Percentiles rank a stretch among this genome's conserved stretches.
Conservation (phyloP, 1,140 invertebrate species). For the Euura saliciscinereae region DNA sequence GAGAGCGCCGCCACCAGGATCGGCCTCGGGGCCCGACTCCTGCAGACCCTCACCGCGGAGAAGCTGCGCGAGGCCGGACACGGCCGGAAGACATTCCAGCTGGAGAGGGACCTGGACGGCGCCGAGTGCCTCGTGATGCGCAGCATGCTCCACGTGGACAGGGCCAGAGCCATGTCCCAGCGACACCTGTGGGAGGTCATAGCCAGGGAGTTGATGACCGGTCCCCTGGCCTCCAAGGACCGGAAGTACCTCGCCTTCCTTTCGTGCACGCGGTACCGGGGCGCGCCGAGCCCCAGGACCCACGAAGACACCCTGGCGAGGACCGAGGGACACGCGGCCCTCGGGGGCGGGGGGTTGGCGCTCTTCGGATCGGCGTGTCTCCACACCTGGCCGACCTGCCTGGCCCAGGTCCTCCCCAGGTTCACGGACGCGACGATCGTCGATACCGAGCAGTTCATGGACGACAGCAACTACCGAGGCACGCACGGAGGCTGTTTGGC, state of each 20-base stretch:
- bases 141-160: conserved; percentile 72
- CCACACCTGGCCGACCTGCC: conserved; percentile 83
- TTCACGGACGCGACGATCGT: conserved; percentile 68
- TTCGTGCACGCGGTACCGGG: conserved; percentile 82
- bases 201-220: conserved; percentile 78
- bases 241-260: conserved; percentile 90
- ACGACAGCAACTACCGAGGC: conserved; percentile 87
- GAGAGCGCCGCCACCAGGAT: conserved; percentile 80
- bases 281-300: conserved; percentile 62
- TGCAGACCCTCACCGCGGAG: conserved; percentile 88
- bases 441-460: conserved; percentile 76
- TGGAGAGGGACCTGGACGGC: conserved; percentile 70
- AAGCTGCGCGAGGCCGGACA: conserved; percentile 84
- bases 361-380: conserved; percentile 89
- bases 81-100: conserved; percentile 80
- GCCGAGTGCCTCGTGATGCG: conserved; percentile 72
- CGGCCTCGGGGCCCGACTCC: conserved; percentile 75
- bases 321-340: conserved; percentile 83
- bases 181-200: conserved; percentile 85
- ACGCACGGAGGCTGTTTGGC: conserved; percentile 89
- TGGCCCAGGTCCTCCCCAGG: conserved; percentile 70
- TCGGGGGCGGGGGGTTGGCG: conserved; percentile 89
- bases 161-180: conserved; percentile 76
- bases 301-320: conserved; percentile 77
- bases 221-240: conserved; percentile 66